A percentile compares a stretch with the other conserved stretches of the same genome.
Conservation (phyloP, 2,888 invertebrate genomes). For the Steinernema carpocapsae region DNA sequence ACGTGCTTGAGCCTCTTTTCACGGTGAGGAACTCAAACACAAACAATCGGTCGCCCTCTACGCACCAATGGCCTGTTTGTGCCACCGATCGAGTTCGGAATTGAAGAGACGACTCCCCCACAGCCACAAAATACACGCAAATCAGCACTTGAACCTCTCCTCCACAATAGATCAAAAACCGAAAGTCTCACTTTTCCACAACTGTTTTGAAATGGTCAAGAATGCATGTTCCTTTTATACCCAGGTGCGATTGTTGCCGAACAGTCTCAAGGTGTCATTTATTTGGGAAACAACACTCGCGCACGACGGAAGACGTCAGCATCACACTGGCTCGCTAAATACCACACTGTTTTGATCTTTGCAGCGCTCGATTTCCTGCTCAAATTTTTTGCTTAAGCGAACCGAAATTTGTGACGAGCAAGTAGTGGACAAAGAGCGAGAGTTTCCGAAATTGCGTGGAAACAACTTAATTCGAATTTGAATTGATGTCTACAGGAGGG, state of each 20-base stretch:
- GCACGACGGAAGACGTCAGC: constrained; percentile 1
- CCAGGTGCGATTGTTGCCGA: background rate
- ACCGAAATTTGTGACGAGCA: background rate
- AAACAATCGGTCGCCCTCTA: constrained; percentile 26
- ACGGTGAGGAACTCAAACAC: background rate
- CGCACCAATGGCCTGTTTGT: constrained; percentile 11
- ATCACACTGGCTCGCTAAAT: constrained; percentile 18
- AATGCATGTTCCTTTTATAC: constrained; percentile 12
- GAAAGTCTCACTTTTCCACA: background rate
- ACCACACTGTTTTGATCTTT: background rate
- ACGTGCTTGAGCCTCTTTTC: background rate
- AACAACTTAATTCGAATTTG: too few relatives aligned
- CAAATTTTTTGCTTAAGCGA: constrained; percentile 4
- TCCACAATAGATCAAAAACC: background rate
- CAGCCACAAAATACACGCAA: constrained; percentile 16
- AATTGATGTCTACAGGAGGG: too few relatives aligned
- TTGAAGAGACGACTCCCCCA: background rate
- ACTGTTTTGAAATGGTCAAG: background rate
- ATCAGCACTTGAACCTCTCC: background rate
- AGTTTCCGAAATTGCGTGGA: too few relatives aligned
- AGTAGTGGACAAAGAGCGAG: background rate
- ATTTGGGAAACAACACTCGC: constrained; percentile 25
- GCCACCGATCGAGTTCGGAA: background rate
- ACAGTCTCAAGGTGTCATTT: background rate
- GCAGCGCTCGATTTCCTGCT: background rate